A percentile compares a stretch with the other conserved stretches of the same genome.
Evolutionary conservation across 2,888 invertebrate species (phyloP).

Genomic region (Lottia scabra): DNA sequence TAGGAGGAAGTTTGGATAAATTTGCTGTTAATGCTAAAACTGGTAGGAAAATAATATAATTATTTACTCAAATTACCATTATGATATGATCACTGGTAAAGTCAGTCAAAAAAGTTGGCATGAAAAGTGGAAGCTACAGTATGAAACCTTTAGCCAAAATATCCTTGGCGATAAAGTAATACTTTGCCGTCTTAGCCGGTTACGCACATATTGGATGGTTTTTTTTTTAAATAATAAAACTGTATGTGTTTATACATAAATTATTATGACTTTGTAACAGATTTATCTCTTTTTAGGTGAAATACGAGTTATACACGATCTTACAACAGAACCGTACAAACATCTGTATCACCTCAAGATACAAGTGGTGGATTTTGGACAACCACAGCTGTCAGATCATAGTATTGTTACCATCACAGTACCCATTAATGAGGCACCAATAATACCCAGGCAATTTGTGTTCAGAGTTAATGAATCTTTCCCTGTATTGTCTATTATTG

Average conservation of each 20-base stretch:
- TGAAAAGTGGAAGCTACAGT: too few species aligned
- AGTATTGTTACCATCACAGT: conserved; percentile 13
- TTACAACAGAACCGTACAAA: conserved; percentile 11
- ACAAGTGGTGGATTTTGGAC: conserved; percentile 20
- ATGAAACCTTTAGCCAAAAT: too few species aligned
- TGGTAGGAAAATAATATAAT: conserved; percentile 7
- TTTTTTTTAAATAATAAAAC: too few species aligned
- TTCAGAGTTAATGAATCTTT: conserved; percentile 17
- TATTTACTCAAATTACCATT: too few species aligned
- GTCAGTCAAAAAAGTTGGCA: too few species aligned
- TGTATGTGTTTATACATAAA: too few species aligned
- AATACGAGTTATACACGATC: conserved; percentile 8
- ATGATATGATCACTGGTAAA: too few species aligned
- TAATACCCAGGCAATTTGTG: conserved; percentile 1
- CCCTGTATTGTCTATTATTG: conserved; percentile 6
- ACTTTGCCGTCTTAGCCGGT: too few species aligned
- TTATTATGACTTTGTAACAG: too few species aligned
- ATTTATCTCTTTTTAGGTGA: conserved; percentile 11
- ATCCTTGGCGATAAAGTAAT: too few species aligned
- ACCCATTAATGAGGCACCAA: conserved; percentile 17
- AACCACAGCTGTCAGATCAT: conserved; percentile 13
- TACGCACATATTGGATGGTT: too few species aligned
- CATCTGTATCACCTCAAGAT: conserved; percentile 15
- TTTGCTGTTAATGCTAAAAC: conserved; percentile 21
- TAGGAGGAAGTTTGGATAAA: conserved; percentile 25